Conservation (phyloP, 2,888 invertebrate genomes). For the Lamellibrachia columna region DNA sequence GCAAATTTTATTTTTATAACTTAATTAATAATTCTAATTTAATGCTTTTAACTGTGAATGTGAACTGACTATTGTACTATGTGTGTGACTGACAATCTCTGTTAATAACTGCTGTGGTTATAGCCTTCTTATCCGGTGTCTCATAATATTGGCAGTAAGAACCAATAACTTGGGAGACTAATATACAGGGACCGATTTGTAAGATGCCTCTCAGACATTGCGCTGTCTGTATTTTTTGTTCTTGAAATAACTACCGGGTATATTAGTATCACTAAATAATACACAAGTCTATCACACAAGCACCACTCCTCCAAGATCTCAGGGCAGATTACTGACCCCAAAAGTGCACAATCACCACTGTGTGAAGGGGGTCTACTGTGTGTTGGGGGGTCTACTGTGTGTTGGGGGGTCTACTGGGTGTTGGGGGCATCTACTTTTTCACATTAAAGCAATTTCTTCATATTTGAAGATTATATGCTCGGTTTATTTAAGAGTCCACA, state of each 20-base stretch:
- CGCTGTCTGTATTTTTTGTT: background rate
- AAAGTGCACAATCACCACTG: background rate
- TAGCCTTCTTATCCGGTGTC: background rate
- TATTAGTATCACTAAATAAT: background rate
- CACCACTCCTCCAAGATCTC: background rate
- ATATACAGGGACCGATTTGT: background rate
- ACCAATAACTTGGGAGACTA: background rate
- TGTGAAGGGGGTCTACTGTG: background rate
- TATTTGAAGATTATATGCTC: no score
- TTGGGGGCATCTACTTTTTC: background rate
- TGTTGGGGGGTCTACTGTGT: background rate
- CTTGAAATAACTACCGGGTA: background rate
- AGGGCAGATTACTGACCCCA: slow-evolving; percentile 5
- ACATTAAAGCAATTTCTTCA: no score
- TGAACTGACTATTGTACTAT: background rate
- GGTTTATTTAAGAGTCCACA: no score
- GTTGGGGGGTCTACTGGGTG: background rate
- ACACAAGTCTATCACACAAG: background rate
- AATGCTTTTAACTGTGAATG: background rate
- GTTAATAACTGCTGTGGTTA: background rate
- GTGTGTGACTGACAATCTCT: background rate
- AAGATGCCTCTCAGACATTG: background rate
- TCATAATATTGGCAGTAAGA: background rate
- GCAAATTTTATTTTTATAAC: no score
- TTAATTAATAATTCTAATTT: background rate